phyloP scores from a whole-genome alignment of 1,140 invertebrate genomes.

The Drosophila grimshawi region DNA sequence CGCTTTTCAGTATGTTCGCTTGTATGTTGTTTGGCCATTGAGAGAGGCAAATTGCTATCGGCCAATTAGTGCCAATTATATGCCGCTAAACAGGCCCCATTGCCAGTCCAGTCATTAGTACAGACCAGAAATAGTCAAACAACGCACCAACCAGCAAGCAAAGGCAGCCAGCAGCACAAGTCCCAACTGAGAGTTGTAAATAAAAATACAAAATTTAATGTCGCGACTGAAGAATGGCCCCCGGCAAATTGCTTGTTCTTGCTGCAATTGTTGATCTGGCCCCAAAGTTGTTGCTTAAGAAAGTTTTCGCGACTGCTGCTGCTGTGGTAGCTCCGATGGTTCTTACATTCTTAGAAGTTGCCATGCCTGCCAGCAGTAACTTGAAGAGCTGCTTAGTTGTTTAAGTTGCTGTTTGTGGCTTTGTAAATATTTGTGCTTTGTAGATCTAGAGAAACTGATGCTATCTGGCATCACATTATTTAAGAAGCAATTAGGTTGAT shows the following conservation, averaged over 20 bases:
- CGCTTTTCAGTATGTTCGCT: neutral
- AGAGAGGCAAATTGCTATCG: conserved; percentile 56
- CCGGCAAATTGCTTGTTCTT: conserved; percentile 16
- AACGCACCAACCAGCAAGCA: conserved; percentile 13
- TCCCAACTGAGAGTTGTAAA: conserved; percentile 37
- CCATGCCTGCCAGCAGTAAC: conserved; percentile 16
- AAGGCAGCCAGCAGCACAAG: neutral
- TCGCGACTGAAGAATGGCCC: conserved; percentile 9
- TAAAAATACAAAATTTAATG: conserved; percentile 51
- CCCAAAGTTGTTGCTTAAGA: conserved; percentile 13
- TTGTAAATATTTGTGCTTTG: conserved; percentile 45
- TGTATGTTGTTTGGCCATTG: conserved; percentile 3
- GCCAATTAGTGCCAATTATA: conserved; percentile 73
- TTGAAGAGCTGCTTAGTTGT: conserved; percentile 40
- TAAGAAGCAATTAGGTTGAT: conserved; percentile 74
- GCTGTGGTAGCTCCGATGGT: conserved; percentile 16
- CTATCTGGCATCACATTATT: conserved; percentile 51
- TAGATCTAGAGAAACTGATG: conserved; percentile 29
- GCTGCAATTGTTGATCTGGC: conserved; percentile 20
- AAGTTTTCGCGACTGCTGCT: conserved; percentile 28
- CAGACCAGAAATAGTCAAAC: conserved; percentile 4
- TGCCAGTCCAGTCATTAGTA: conserved; percentile 11
- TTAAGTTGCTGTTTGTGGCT: conserved; percentile 49
- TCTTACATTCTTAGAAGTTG: conserved; percentile 26
- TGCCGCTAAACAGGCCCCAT: conserved; percentile 28